Conservation (phyloP, 2,888 invertebrate genomes). For the Ophonus ardosiacus region DNA sequence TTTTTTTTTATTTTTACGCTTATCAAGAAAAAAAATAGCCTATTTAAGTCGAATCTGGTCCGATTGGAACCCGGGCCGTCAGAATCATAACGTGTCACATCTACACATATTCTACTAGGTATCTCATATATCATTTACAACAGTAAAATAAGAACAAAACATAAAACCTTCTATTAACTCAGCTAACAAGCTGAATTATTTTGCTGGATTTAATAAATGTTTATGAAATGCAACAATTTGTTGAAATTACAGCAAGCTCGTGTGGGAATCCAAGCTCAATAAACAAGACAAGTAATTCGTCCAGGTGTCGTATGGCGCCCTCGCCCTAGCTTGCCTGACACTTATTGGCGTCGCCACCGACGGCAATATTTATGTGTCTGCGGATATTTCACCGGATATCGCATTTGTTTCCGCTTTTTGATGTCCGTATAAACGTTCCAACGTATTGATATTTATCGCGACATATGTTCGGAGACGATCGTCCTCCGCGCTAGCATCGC, state of each 20-base stretch:
- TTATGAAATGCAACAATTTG: neutral
- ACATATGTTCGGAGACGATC: conserved; percentile 50
- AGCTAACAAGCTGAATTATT: neutral
- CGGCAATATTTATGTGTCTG: conserved; percentile 56
- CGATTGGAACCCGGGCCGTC: too few species aligned
- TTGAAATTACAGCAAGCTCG: neutral
- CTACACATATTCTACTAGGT: too few species aligned
- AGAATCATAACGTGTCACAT: too few species aligned
- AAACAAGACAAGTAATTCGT: neutral
- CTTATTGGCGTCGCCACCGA: conserved; percentile 52
- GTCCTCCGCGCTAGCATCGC: neutral
- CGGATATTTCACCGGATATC: conserved; percentile 57
- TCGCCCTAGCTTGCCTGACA: conserved; percentile 1
- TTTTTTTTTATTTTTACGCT: too few species aligned
- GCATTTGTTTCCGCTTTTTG: conserved; percentile 61
- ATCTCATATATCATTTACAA: too few species aligned
- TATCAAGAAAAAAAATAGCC: too few species aligned
- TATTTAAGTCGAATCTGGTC: too few species aligned
- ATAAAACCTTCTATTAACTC: neutral
- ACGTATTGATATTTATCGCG: conserved; percentile 62
- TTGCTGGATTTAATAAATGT: neutral
- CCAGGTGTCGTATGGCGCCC: neutral
- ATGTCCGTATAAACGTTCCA: conserved; percentile 59
- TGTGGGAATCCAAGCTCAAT: neutral
- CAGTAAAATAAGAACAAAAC: too few species aligned